These are phyloP conservation scores for Pinna nobilis DNA, from an alignment of 1,140 invertebrate species.

Conservation along the genomic window DNA sequence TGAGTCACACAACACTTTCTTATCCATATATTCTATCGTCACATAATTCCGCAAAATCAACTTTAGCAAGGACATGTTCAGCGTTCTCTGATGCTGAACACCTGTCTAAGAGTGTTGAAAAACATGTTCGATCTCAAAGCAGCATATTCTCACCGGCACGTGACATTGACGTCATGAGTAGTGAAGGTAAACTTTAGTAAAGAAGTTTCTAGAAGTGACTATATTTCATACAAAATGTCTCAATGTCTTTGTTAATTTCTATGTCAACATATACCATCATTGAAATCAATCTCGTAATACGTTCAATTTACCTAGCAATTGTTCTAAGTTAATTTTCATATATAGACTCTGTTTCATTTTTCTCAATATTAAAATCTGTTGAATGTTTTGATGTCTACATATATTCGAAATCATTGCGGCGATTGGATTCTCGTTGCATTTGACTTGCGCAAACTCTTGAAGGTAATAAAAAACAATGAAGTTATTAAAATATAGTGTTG, in stretches of 20 bases:
- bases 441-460: too few relatives aligned
- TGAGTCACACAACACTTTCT: constrained; percentile 31
- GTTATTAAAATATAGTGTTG: too few relatives aligned
- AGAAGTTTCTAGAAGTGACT: constrained; percentile 3
- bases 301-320: too few relatives aligned
- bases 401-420: too few relatives aligned
- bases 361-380: too few relatives aligned
- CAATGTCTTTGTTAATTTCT: constrained; percentile 9
- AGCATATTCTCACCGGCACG: constrained; percentile 35
- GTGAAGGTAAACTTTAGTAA: constrained; percentile 10
- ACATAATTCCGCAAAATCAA: constrained; percentile 28
- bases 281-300: too few relatives aligned
- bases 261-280: too few relatives aligned
- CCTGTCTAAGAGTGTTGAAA: constrained; percentile 12
- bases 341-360: too few relatives aligned
- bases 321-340: too few relatives aligned
- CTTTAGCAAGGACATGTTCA: constrained; percentile 18
- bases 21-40: constrained; percentile 38
- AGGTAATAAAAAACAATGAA: too few relatives aligned
- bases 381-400: too few relatives aligned
- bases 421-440: too few relatives aligned
- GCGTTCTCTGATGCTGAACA: constrained; percentile 27
- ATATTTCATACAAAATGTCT: neutral
- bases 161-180: constrained; percentile 33
- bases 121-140: constrained; percentile 21